Percentiles rank a stretch among this genome's conserved stretches.
Evolutionary conservation across 2,888 invertebrate species (phyloP).

Genomic region (Heteropelma amictum): DNA sequence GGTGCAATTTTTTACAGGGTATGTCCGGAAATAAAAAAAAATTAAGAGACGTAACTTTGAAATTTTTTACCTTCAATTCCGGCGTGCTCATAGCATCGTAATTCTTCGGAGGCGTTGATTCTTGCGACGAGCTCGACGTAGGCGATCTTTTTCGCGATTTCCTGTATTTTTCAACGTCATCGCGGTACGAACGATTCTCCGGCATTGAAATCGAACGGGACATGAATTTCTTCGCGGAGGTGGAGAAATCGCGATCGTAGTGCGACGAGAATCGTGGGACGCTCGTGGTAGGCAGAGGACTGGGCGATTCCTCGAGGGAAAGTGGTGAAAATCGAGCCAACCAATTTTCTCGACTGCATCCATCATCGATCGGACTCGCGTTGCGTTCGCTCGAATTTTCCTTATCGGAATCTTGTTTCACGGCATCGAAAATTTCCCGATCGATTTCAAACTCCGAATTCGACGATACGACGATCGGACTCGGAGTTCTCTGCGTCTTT

Average conservation of each 20-base stretch:
- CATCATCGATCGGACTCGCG: background rate
- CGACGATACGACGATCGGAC: slow-evolving; percentile 59
- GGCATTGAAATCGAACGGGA: slow-evolving; percentile 49
- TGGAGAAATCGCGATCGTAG: background rate
- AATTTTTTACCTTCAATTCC: slow-evolving; percentile 78
- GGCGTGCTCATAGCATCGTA: slow-evolving; percentile 80
- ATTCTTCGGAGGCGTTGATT: slow-evolving; percentile 79
- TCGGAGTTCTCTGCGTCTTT: slow-evolving; percentile 14
- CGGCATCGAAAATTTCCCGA: background rate
- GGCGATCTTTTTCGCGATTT: slow-evolving; percentile 25
- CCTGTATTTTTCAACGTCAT: background rate
- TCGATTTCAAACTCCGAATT: slow-evolving; percentile 46
- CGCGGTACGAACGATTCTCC: background rate
- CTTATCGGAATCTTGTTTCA: slow-evolving; percentile 11
- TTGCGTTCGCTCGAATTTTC: slow-evolving; percentile 18
- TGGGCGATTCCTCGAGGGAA: background rate
- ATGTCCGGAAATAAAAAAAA: too few species aligned
- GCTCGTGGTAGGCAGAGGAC: slow-evolving; percentile 22
- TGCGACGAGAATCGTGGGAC: background rate
- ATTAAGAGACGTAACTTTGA: slow-evolving; percentile 32
- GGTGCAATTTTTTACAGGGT: too few species aligned
- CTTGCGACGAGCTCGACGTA: slow-evolving; percentile 47
- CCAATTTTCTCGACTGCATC: background rate
- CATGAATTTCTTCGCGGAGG: slow-evolving; percentile 21
- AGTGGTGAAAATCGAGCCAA: slow-evolving; percentile 7